phyloP scores from a whole-genome alignment of 1,140 invertebrate species.

The Rhagoletis zephyria region DNA sequence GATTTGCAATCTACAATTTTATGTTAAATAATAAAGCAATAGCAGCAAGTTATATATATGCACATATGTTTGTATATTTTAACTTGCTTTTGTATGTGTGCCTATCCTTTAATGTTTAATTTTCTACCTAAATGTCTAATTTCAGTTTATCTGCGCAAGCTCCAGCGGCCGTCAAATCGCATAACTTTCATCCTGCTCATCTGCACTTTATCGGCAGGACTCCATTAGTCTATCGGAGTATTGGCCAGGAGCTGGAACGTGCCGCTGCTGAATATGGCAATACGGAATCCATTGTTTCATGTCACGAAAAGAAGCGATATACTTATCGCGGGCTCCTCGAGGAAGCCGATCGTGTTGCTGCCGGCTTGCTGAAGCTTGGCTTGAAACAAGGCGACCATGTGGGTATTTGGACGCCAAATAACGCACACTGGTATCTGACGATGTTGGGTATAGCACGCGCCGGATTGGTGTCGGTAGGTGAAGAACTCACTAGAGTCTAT shows the following conservation, averaged over 20 bases:
- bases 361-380: slow-evolving; percentile 84
- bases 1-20: too few relatives aligned
- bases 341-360: slow-evolving; percentile 85
- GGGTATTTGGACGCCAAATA: slow-evolving; percentile 92
- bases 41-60: too few relatives aligned
- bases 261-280: slow-evolving; percentile 76
- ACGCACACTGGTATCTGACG: slow-evolving; percentile 85
- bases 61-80: too few relatives aligned
- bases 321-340: slow-evolving; percentile 79
- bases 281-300: slow-evolving; percentile 77
- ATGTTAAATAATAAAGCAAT: too few relatives aligned
- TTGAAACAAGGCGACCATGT: slow-evolving; percentile 86
- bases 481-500: not conserved
- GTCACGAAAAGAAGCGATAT: slow-evolving; percentile 77
- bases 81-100: too few relatives aligned
- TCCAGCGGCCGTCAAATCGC: not conserved
- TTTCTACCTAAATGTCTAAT: not conserved
- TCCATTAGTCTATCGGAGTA: slow-evolving; percentile 77
- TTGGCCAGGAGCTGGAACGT: slow-evolving; percentile 78
- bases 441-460: slow-evolving; percentile 85
- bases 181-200: slow-evolving; percentile 37
- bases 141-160: not conserved
- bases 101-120: not conserved
- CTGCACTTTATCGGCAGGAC: slow-evolving; percentile 75
- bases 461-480: slow-evolving; percentile 83